Evolutionary conservation across 2,797 vertebrate species (phyloP), one percentile per base, ranked within the genome.

Genomic region (Pteropus rufus): DNA sequence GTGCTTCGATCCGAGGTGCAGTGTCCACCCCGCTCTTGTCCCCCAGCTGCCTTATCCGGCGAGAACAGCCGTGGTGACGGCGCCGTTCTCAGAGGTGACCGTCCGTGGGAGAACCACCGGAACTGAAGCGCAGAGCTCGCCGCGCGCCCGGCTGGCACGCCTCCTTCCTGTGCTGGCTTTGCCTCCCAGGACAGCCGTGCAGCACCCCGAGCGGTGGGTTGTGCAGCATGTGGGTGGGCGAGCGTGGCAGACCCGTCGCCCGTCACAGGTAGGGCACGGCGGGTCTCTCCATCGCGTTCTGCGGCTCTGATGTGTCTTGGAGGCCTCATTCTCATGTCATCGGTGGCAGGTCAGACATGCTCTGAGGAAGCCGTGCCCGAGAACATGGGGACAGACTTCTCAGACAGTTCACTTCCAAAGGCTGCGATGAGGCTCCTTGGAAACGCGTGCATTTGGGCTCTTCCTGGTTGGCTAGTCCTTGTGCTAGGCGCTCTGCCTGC

Each of bases 1-100:
- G 99, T 99, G 3, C 98, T 99, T 87, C 99, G 99, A 91, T 99
- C 99, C 16, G 99, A 99, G 99, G 99, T 99, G 84, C 96, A 65
- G 54, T 58, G 58, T 0, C 0, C 16, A 7, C 49, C 83, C 39
- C 3, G 39, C 39, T 8, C 46, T 31, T 24, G 31, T 23, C 41
- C 36, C 7, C n/a, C 3, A 9, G 31, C 2, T 34, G 9, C 31
- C 39, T 89, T 44, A 83, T 58, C 87, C 36, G 67, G 19, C 1
- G 0, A 70, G n/a, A 62, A 54, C 1, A 6, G 11, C 54, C 1
- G 0, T 4, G 39, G 46, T 31, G 41, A 5, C 58, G 10, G 10
- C 5, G 7, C 41, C 0, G 0, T 49, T 12, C 34, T 73, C 39
- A 26, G 11, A 44, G 73, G 21, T 2, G 6, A 29, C 3, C 0